phyloP scores from a whole-genome alignment of 2,888 invertebrate genomes.

The Limnephilus auricula region DNA sequence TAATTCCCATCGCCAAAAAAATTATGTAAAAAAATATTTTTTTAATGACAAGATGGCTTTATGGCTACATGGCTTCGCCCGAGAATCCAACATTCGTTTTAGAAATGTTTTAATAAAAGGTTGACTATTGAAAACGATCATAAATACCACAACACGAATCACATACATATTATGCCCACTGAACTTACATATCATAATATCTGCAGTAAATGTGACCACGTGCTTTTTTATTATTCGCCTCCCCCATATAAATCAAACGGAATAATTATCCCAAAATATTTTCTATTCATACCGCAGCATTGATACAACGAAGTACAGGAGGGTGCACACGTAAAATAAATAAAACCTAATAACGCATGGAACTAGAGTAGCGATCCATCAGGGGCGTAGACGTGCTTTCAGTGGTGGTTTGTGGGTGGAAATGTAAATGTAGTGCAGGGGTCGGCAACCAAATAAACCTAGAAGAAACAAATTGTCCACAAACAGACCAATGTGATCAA shows the following conservation, averaged over 20 bases:
- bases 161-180: too few species aligned
- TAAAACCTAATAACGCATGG: neutral
- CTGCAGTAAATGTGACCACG: neutral
- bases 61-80: too few species aligned
- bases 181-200: neutral
- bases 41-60: too few species aligned
- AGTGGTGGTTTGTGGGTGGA: neutral
- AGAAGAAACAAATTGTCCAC: neutral
- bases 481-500: neutral
- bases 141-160: neutral
- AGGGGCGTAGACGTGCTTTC: constrained; percentile 5
- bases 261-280: neutral
- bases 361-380: neutral
- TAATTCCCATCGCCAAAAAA: too few species aligned
- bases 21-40: too few species aligned
- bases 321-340: neutral
- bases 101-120: neutral
- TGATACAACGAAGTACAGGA: neutral
- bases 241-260: neutral
- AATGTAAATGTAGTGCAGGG: neutral
- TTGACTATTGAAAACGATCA: too few species aligned
- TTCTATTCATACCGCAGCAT: neutral
- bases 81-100: neutral
- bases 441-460: neutral
- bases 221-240: neutral